Conservation (phyloP, 2,113 vertebrate species). For the Lepus timidus region DNA sequence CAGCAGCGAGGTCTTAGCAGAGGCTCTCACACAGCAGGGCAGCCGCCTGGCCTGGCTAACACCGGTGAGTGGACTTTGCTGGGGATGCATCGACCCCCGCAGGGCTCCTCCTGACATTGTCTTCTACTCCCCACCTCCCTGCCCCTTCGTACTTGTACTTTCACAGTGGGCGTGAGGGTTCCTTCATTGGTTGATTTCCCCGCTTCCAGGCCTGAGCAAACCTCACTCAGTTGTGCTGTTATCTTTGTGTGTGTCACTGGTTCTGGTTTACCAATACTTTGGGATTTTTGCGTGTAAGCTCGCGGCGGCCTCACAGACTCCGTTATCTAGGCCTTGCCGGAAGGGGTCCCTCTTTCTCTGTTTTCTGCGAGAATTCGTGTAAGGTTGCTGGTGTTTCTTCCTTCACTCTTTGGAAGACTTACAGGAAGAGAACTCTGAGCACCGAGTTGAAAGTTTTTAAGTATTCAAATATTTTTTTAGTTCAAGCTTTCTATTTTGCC, state of each 20-base stretch:
- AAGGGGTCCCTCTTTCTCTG: neutral
- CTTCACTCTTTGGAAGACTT: neutral
- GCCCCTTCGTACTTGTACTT: neutral
- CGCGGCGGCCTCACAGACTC: neutral
- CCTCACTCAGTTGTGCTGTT: neutral
- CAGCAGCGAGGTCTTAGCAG: neutral
- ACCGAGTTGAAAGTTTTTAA: neutral
- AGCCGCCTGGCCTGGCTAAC: neutral
- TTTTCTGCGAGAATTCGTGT: neutral
- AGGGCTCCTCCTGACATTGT: neutral
- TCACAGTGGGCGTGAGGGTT: neutral
- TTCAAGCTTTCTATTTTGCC: neutral
- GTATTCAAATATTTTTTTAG: neutral
- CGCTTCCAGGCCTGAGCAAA: neutral
- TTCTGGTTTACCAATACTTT: neutral
- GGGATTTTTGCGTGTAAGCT: neutral
- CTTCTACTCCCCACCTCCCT: neutral
- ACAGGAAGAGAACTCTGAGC: neutral
- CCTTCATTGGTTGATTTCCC: neutral
- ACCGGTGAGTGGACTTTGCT: fast-evolving
- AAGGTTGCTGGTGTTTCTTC: neutral
- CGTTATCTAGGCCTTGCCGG: neutral
- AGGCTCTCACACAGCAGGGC: neutral
- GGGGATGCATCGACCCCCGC: neutral
- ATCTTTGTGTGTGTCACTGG: neutral